A percentile compares a stretch with the other conserved stretches of the same genome.
Evolutionary conservation across 2,113 vertebrate species (phyloP).

Genomic region (Psettodes erumei): DNA sequence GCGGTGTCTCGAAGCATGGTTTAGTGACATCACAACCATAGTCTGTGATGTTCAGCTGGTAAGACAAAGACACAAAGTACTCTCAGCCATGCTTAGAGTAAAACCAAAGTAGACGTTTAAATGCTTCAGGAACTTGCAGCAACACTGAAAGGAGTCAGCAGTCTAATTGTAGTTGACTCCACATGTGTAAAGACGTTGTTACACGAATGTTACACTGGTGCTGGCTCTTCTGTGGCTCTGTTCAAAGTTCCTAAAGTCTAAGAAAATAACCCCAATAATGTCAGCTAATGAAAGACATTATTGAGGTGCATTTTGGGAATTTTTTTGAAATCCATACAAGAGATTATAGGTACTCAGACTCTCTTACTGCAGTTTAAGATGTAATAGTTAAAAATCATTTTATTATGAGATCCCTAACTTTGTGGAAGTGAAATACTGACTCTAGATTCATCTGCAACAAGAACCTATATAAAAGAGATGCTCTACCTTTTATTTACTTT

Average conservation of each 20-base stretch:
- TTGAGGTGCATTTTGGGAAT: background rate
- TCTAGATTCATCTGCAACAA: too few relatives aligned
- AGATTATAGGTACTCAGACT: too few relatives aligned
- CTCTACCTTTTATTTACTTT: too few relatives aligned
- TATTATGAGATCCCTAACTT: too few relatives aligned
- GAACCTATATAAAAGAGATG: too few relatives aligned
- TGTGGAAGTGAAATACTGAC: background rate
- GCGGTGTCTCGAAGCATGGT: slow-evolving; percentile 29
- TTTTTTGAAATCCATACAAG: too few relatives aligned
- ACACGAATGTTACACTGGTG: background rate
- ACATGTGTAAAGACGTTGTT: background rate
- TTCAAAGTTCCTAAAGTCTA: too few relatives aligned
- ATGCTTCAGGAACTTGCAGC: too few relatives aligned
- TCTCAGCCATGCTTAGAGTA: background rate
- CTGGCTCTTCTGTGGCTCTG: too few relatives aligned
- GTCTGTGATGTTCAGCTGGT: slow-evolving; percentile 47
- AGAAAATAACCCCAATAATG: background rate
- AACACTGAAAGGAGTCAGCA: background rate
- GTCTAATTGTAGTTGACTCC: background rate
- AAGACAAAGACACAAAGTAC: background rate
- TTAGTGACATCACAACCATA: slow-evolving; percentile 17
- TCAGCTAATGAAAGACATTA: background rate
- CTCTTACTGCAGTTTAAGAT: too few relatives aligned
- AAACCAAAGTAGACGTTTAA: background rate
- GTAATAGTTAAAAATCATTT: too few relatives aligned